Percentiles rank a stretch among this genome's conserved stretches.
Conservation (phyloP, 2,797 vertebrate species). For the Coreius guichenoti region DNA sequence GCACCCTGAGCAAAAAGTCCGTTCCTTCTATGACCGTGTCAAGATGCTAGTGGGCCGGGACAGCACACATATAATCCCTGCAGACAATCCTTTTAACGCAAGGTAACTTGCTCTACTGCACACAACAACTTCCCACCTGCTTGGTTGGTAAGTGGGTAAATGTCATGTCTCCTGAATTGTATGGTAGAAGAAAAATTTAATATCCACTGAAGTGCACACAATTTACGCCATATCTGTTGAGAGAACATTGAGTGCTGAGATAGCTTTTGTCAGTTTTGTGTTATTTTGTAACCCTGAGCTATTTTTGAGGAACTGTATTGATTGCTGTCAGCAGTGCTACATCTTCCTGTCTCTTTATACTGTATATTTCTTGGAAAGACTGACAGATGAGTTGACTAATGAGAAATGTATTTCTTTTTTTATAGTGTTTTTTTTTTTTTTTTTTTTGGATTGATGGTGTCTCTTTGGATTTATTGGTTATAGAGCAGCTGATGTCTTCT, state of each 20-base stretch:
- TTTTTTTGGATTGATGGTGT: not conserved
- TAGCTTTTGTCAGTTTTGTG: constrained; percentile 12
- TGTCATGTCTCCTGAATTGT: constrained; percentile 8
- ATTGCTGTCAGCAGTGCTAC: constrained; percentile 7
- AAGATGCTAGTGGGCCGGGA: constrained; percentile 95
- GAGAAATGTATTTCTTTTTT: not conserved
- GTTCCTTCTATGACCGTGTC: constrained; percentile 96
- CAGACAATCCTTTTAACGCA: constrained; percentile 97
- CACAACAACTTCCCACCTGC: not conserved
- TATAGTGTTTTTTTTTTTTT: not conserved
- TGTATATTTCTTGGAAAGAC: not conserved
- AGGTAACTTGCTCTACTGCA: constrained; percentile 76
- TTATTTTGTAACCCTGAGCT: constrained; percentile 1
- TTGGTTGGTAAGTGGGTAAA: not conserved
- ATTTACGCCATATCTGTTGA: constrained; percentile 19
- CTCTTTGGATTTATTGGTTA: not conserved
- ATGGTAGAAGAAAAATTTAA: not conserved
- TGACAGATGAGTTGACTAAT: constrained; percentile 12
- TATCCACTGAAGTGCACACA: not conserved
- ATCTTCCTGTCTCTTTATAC: not conserved
- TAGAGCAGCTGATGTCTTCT: constrained; percentile 15
- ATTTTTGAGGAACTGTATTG: constrained; percentile 28
- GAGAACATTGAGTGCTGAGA: constrained; percentile 8
- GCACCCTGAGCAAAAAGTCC: constrained; percentile 80
- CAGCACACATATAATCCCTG: constrained; percentile 95